phyloP scores from a whole-genome alignment of 2,888 invertebrate species.

The Apoderus coryli region DNA sequence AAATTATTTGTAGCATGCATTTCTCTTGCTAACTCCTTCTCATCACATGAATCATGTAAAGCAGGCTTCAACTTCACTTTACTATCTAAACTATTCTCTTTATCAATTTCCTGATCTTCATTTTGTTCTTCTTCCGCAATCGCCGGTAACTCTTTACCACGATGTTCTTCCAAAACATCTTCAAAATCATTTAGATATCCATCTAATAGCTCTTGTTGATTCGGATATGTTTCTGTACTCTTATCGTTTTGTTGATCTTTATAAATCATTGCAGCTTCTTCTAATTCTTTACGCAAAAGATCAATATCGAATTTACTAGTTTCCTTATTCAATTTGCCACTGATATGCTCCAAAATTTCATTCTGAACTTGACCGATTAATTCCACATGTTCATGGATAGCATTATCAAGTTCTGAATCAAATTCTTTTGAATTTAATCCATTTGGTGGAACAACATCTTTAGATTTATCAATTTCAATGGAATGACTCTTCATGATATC shows the following conservation, averaged over 20 bases:
- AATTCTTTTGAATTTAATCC: conserved; percentile 1
- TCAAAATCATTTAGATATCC: conserved; percentile 14
- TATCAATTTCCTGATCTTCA: conserved; percentile 3
- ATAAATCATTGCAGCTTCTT: conserved; percentile 14
- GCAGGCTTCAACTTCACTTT: too few relatives aligned
- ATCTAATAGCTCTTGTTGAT: too few relatives aligned
- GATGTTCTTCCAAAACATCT: conserved; percentile 10
- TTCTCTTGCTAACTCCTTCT: too few relatives aligned
- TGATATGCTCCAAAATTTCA: conserved; percentile 19
- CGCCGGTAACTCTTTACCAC: conserved; percentile 13
- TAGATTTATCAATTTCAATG: neutral
- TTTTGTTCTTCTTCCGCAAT: conserved; percentile 14
- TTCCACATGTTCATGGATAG: conserved; percentile 16
- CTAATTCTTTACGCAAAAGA: conserved; percentile 15
- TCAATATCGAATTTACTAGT: conserved; percentile 16
- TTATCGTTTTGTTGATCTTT: conserved; percentile 11
- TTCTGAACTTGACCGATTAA: conserved; percentile 19
- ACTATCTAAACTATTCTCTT: too few relatives aligned
- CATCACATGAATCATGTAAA: too few relatives aligned
- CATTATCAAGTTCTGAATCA: conserved; percentile 2
- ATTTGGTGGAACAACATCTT: too few relatives aligned
- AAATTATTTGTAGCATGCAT: too few relatives aligned
- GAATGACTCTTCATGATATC: neutral
- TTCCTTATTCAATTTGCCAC: conserved; percentile 15
- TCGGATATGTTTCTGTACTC: conserved; percentile 8